phyloP scores from a whole-genome alignment of 2,113 vertebrate species.

The Oncorhynchus nerka region DNA sequence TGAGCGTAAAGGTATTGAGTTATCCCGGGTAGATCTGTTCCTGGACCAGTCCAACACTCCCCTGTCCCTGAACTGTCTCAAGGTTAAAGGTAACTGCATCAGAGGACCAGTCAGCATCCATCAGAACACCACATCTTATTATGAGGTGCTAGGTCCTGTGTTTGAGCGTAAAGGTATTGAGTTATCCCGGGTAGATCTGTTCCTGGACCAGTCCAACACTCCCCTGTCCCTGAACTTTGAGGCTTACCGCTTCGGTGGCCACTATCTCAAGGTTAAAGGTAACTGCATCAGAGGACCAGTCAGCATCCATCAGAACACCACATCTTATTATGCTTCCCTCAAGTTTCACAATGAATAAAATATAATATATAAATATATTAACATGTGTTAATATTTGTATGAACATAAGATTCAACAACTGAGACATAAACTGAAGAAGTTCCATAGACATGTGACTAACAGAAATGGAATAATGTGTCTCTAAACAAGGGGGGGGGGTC shows the following conservation, averaged over 20 bases:
- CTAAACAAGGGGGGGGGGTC: no score
- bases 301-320: not conserved
- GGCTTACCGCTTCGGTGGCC: constrained; percentile 91
- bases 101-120: not conserved
- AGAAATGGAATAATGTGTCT: no score
- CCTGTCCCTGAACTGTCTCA: constrained; percentile 86
- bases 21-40: constrained; percentile 84
- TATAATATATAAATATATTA: no score
- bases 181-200: constrained; percentile 82
- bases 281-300: not conserved
- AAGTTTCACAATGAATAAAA: not conserved
- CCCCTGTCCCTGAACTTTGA: constrained; percentile 89
- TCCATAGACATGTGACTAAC: no score
- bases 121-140: not conserved
- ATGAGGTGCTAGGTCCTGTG: constrained; percentile 84
- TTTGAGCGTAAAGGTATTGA: constrained; percentile 90
- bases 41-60: constrained; percentile 96
- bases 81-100: constrained; percentile 87
- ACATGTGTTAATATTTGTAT: no score
- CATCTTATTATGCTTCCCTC: not conserved
- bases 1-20: constrained; percentile 86
- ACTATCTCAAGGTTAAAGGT: constrained; percentile 97
- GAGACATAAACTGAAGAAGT: no score
- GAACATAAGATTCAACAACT: no score
- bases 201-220: constrained; percentile 95